Evolutionary conservation across 1,140 invertebrate genomes (phyloP), one percentile per base, ranked within the genome.

Genomic region (Spodoptera litura): DNA sequence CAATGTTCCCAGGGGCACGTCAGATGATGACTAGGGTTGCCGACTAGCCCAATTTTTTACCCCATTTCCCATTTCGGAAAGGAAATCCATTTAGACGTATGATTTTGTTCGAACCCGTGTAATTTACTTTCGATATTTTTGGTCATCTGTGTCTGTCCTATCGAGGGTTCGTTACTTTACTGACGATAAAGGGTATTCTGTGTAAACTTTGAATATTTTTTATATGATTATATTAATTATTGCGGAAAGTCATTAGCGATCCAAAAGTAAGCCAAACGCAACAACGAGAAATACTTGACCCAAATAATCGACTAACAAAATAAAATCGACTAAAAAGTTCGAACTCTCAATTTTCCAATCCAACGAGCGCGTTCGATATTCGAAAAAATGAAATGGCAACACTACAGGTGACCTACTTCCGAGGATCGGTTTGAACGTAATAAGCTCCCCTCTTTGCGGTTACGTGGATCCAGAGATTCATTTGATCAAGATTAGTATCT

Each of bases 11-110:
- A 68, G 27, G 71, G 73, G 66, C 38, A 59, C 71, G 70, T 68
- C 64, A 75, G 56, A 75, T 66, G 51, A 79, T 74, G 71, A 53
- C 25, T 58, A 70, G 71, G 55, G 62, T 75, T 66, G 78, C 75
- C 52, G 38, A 61, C 58, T 53, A 35, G 52, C 27, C 53, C 52
- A 68, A 79, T 73, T 79, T 74, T 73, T 58, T 75, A 74, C 78
- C 62, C 70, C 62, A 75, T 75, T 75, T 53, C 58, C 72, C 72
- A 31, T 75, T 75, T 75, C 35, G 49, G 15, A 61, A 12, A 44
- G 13, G 59, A 51, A 55, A 64, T 64, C 35, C 59, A 44, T 64
- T 75, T 64, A 38, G 73, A 75, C 73, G 59, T 51, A 53, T 56
- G 13, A 73, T 73, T 73, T 59, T 59, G 55, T 13, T n/a, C 10